These are phyloP conservation scores for Sialia sialis DNA, from an alignment of 2,113 vertebrate species.

Conservation along the genomic window DNA sequence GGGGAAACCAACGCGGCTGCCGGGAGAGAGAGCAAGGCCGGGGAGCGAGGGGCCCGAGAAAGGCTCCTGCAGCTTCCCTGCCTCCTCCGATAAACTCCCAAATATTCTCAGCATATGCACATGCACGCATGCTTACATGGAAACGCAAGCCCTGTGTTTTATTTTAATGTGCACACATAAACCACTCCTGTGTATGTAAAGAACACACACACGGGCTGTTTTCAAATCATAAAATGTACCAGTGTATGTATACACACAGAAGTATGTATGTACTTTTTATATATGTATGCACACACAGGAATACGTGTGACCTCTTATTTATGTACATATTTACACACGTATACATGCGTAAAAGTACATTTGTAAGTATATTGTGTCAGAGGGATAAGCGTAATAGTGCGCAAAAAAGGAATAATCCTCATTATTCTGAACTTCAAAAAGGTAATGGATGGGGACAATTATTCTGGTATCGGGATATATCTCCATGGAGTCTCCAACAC, in stretches of 20 bases:
- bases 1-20: rapidly evolving
- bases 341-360: neutral
- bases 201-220: neutral
- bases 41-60: neutral
- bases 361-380: neutral
- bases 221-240: neutral
- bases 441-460: neutral
- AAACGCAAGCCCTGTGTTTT: neutral
- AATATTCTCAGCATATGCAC: rapidly evolving
- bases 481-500: neutral
- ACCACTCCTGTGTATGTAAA: rapidly evolving
- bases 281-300: neutral
- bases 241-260: neutral
- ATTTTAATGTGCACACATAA: no score
- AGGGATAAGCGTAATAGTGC: neutral
- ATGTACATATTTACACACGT: neutral
- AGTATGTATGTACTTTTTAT: neutral
- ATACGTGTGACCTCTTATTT: neutral
- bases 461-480: neutral
- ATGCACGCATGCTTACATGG: rapidly evolving
- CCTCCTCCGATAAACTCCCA: rapidly evolving
- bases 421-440: neutral
- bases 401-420: neutral
- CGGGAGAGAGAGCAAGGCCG: neutral
- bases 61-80: neutral